Evolutionary conservation across 2,888 invertebrate genomes (phyloP), one percentile per base, ranked within the genome.

Genomic region (Agonopterix arenella): DNA sequence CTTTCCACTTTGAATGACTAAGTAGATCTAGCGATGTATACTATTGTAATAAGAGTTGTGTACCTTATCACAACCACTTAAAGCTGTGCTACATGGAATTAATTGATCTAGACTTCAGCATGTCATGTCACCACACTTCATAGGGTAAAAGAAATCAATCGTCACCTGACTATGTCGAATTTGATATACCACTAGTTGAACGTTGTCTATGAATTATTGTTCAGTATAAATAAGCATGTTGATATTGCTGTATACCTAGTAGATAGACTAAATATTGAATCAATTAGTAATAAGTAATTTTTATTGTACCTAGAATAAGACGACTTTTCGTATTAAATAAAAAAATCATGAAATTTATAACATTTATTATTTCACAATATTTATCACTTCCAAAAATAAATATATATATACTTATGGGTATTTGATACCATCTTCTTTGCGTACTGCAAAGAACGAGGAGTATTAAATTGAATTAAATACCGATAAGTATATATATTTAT

Each of bases 221-320:
- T 72, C 62, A 67, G 53, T 71, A 66, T 67, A 65, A 49, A 58
- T 66, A 68, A 66, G 64, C 63, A 64, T 64, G 46, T 69, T 71
- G 64, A 64, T 74, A 73, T 69, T 70, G 51, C 64, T 68, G 66
- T 76, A 67, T 67, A 69, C 68, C 66, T 66, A 59, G 62, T 78
- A 80, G 71, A 58, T 81, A 82, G 73, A 65, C 58, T 71, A 80
- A 80, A 71, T 82, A 80, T 80, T 73, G 68, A 75, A 70, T 72
- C 60, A 69, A 66, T 58, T 77, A 77, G 66, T 53, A 56, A 8
- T 84, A 84, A 83, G 76, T 73, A 57, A 73, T 82, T 81, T 82
- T 76, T 82, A 84, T 74, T 73, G 64, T 70, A 54, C 49, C 28
- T 41, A 56, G 49, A 62, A 46, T 73, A 73, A 70, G 61, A 72